Evolutionary conservation across 2,888 invertebrate genomes (phyloP).

Genomic region (Penaeus monodon): DNA sequence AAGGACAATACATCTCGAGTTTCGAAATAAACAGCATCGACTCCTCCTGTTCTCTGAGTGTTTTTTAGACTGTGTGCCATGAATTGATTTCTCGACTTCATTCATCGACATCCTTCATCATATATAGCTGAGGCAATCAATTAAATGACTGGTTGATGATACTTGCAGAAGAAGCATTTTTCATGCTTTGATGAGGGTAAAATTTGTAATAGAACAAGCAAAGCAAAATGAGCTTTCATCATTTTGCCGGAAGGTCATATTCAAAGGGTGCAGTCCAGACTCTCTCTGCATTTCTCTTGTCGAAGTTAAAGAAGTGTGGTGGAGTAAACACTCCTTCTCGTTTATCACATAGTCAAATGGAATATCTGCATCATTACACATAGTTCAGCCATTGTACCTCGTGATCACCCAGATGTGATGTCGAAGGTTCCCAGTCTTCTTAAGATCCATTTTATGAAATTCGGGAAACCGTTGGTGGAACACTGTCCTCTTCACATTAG

Average conservation of each 20-base stretch:
- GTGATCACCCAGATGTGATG: background rate
- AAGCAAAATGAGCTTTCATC: background rate
- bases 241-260: slow-evolving; percentile 18
- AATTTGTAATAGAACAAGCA: slow-evolving; percentile 8
- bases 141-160: slow-evolving; percentile 27
- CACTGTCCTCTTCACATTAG: slow-evolving; percentile 28
- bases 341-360: slow-evolving; percentile 58
- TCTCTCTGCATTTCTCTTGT: slow-evolving; percentile 40
- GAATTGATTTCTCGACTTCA: slow-evolving; percentile 31
- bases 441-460: background rate
- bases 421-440: background rate
- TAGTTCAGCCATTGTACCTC: background rate
- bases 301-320: slow-evolving; percentile 29
- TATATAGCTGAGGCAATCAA: slow-evolving; percentile 24
- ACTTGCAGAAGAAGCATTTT: slow-evolving; percentile 23
- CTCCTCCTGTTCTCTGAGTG: slow-evolving; percentile 35
- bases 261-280: slow-evolving; percentile 33
- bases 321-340: slow-evolving; percentile 20
- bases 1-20: slow-evolving; percentile 23
- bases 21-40: slow-evolving; percentile 23
- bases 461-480: slow-evolving; percentile 19
- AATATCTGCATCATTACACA: slow-evolving; percentile 31
- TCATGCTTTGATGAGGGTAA: slow-evolving; percentile 33
- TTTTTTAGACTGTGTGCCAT: slow-evolving; percentile 35
- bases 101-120: background rate